A percentile compares a stretch with the other conserved stretches of the same genome.
These are phyloP conservation scores for Ceyx melanurus DNA, from an alignment of 2,113 vertebrate species.

Conservation along the genomic window DNA sequence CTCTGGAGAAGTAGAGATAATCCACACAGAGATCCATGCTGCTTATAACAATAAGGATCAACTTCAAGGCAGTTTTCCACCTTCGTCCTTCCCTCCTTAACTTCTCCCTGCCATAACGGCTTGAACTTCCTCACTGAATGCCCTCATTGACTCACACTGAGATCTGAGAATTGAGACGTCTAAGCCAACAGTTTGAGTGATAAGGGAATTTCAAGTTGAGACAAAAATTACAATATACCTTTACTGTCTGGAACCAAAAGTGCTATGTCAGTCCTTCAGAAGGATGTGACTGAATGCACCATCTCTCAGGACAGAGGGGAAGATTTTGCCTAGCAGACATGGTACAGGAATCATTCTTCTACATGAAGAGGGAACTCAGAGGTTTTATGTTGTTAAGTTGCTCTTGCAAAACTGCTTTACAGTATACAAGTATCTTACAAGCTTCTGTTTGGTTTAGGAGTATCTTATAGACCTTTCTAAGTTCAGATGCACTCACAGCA, in stretches of 20 bases:
- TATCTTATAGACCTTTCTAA: constrained; percentile 35
- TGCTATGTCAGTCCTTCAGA: neutral
- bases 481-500: neutral
- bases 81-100: neutral
- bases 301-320: neutral
- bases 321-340: neutral
- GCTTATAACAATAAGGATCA: neutral
- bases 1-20: neutral
- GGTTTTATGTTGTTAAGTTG: neutral
- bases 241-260: neutral
- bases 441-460: neutral
- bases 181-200: neutral
- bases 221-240: neutral
- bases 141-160: neutral
- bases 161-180: neutral
- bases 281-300: neutral
- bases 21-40: neutral
- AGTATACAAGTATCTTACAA: neutral
- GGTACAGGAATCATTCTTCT: neutral
- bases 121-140: neutral
- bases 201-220: neutral
- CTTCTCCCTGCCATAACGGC: neutral
- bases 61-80: neutral
- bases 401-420: neutral
- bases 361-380: neutral